phyloP scores from a whole-genome alignment of 92 coral and sea anemone genomes.

The Galaxea fascicularis region DNA sequence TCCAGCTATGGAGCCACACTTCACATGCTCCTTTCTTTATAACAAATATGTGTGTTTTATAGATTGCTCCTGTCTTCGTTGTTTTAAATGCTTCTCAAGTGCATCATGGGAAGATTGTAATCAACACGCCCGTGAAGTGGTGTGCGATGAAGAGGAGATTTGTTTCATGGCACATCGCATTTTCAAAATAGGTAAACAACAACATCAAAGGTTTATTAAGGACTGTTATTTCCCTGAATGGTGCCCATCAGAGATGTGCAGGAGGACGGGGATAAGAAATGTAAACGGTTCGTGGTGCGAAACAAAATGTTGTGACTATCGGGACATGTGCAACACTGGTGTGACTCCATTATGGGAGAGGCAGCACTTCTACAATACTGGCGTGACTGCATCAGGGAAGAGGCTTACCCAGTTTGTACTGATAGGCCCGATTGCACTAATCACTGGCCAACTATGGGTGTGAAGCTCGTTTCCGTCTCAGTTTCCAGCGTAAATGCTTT shows the following conservation, averaged over 20 bases:
- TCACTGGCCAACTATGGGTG: too few species aligned
- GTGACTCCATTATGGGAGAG: conserved; percentile 25
- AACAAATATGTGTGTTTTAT: not conserved
- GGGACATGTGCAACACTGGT: conserved; percentile 16
- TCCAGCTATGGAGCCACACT: too few species aligned
- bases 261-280: not conserved
- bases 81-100: conserved; percentile 2
- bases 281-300: conserved; percentile 40
- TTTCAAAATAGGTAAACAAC: not conserved
- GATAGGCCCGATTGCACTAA: too few species aligned
- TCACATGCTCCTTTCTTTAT: too few species aligned
- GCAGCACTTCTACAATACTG: not conserved
- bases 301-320: conserved; percentile 9
- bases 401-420: too few species aligned
- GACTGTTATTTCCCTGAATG: conserved; percentile 8
- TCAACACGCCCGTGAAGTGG: not conserved
- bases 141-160: not conserved
- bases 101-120: conserved; percentile 37
- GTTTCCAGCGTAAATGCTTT: too few species aligned
- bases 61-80: conserved; percentile 30
- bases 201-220: conserved; percentile 8
- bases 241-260: conserved; percentile 9
- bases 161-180: conserved; percentile 28
- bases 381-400: not conserved
- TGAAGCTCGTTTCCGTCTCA: too few species aligned